Evolutionary conservation across 2,113 vertebrate genomes (phyloP).

Genomic region (Eulemur macaco): DNA sequence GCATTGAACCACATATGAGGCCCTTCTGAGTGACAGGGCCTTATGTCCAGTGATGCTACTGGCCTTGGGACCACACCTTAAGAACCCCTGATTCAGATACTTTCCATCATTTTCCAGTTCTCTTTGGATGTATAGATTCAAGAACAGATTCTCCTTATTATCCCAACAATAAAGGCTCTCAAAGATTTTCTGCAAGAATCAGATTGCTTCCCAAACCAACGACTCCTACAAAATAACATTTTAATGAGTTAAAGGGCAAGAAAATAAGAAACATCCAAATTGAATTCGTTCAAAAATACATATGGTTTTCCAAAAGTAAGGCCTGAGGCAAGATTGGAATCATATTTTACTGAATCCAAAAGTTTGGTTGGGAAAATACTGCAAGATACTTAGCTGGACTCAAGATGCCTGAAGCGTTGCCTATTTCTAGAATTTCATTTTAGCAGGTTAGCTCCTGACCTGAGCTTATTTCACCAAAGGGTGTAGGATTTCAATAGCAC

Average conservation of each 20-base stretch:
- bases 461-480: conserved; percentile 25
- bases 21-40: neutral
- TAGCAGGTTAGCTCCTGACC: conserved; percentile 49
- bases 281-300: conserved; percentile 68
- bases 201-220: conserved; percentile 57
- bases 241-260: conserved; percentile 69
- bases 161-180: conserved; percentile 55
- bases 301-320: conserved; percentile 65
- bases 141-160: conserved; percentile 35
- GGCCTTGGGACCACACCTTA: neutral
- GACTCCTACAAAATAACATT: conserved; percentile 53
- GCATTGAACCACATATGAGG: neutral
- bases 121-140: neutral
- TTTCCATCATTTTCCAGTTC: conserved; percentile 34
- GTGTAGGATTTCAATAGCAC: conserved; percentile 43
- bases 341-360: conserved; percentile 53
- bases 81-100: neutral
- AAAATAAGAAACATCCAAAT: conserved; percentile 72
- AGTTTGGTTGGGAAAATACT: conserved; percentile 60
- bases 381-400: conserved; percentile 30
- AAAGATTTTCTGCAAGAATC: conserved; percentile 55
- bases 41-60: neutral
- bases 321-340: conserved; percentile 54
- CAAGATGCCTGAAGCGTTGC: neutral
- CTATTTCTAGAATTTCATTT: conserved; percentile 71